Percentiles rank a stretch among this genome's conserved stretches.
Evolutionary conservation across 2,113 vertebrate genomes (phyloP).

Genomic region (Alethe diademata): DNA sequence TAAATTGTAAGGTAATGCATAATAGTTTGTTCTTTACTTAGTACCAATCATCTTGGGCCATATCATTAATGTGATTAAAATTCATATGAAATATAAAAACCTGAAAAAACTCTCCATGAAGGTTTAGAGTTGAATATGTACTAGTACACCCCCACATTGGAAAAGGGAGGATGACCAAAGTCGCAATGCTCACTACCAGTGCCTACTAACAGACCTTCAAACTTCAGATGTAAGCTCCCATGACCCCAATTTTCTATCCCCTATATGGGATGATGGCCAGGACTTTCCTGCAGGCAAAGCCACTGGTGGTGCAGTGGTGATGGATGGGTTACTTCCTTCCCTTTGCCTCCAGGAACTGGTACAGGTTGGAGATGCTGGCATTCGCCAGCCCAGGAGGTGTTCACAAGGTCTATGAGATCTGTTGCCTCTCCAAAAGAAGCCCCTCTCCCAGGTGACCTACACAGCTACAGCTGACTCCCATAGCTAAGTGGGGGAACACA

Average conservation of each 20-base stretch:
- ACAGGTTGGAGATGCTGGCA: background rate
- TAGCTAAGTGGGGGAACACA: background rate
- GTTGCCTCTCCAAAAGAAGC: background rate
- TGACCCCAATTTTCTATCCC: background rate
- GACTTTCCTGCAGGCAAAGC: background rate
- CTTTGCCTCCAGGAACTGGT: background rate
- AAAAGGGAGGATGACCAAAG: background rate
- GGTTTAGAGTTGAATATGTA: background rate
- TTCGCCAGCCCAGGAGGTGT: background rate
- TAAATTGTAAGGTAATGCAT: background rate
- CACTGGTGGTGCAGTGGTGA: background rate
- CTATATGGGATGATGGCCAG: background rate
- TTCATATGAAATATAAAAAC: background rate
- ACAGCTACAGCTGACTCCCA: background rate
- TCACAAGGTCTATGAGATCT: background rate
- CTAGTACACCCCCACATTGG: fast-evolving
- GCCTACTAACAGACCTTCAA: background rate
- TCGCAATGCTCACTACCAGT: background rate
- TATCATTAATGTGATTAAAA: background rate
- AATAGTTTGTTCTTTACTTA: background rate
- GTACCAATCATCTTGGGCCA: background rate
- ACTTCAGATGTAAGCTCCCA: background rate
- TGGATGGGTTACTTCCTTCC: background rate
- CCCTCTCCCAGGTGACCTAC: fast-evolving
- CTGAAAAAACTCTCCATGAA: background rate